Evolutionary conservation across 64 coral and sea anemone genomes (phyloP), one percentile per base, ranked within the genome.

Genomic region (Dendronephthya gigantea): DNA sequence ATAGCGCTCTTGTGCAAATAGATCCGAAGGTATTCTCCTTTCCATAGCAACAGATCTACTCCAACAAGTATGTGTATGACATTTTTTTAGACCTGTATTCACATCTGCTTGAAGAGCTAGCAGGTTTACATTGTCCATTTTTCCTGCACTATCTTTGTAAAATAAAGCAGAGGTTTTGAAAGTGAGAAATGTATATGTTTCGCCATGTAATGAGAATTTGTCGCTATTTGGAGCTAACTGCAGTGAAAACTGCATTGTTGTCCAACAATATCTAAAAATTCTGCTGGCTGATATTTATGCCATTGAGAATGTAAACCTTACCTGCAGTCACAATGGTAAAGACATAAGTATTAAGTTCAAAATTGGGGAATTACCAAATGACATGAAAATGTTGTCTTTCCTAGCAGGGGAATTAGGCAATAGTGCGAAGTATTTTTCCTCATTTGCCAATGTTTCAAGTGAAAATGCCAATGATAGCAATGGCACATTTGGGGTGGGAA

Each of bases 331-430:
- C 58, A 86, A 86, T 86, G 85, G 59, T 41, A 86, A 50, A 68
- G 1, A 35, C 38, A 35, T 86, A 40, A 86, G 37, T 68, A 17
- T 86, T 27, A 86, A 86, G 56, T 86, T 86, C n/a, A 16, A 32
- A 59, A 68, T 86, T 39, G 85, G 59, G 37, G 58, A 86, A 41
- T 31, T 86, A 36, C 85, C 85, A 59, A 86, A 87, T 70, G 85
- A 87, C 39, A 87, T 75, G 85, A 87, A 87, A 48, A 87, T 87
- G 85, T 40, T 74, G 36, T 14, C 85, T n/a, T 87, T 87, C 47
- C 45, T 87, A 39, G 50, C 85, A 32, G 85, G 85, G 15, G 85
- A 74, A 29, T 56, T 74, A 47, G 31, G 37, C 34, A 76, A 87
- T 47, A 87, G 85, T 75, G 65, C 85, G n/a, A 87, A 39, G 74